Percentiles rank a stretch among this genome's conserved stretches.
phyloP scores from a whole-genome alignment of 2,113 vertebrate genomes.

The Hucho hucho region DNA sequence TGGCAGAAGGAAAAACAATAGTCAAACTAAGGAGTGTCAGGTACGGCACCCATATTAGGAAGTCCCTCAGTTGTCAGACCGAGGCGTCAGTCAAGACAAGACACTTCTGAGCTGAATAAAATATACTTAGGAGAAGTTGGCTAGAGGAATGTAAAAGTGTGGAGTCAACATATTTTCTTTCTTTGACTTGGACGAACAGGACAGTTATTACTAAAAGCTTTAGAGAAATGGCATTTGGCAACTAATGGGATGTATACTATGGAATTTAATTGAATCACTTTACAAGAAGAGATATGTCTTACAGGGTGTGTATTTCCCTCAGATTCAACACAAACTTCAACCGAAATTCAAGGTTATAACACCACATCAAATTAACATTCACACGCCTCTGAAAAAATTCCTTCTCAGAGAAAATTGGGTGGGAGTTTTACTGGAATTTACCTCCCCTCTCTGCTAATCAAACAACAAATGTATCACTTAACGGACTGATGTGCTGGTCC shows the following conservation, averaged over 20 bases:
- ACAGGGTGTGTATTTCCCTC: neutral
- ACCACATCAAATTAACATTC: neutral
- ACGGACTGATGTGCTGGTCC: constrained; percentile 29
- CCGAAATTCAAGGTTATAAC: neutral
- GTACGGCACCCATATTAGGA: too few relatives aligned
- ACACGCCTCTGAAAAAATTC: neutral
- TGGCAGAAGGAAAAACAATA: too few relatives aligned
- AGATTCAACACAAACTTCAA: neutral
- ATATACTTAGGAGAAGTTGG: too few relatives aligned
- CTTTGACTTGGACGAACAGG: too few relatives aligned
- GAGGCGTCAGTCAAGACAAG: too few relatives aligned
- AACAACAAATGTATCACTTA: constrained; percentile 59
- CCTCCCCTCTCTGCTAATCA: constrained; percentile 34
- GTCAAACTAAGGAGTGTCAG: too few relatives aligned
- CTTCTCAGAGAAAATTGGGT: constrained; percentile 5
- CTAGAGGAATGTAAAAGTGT: too few relatives aligned
- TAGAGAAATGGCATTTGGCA: neutral
- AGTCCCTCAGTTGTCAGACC: too few relatives aligned
- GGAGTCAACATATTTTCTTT: too few relatives aligned
- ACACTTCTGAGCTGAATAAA: too few relatives aligned
- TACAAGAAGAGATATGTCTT: neutral
- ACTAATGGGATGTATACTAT: neutral
- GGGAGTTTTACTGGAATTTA: constrained; percentile 29
- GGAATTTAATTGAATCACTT: neutral
- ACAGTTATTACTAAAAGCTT: too few relatives aligned